Base-by-base conservation (phyloP, 2,113 vertebrate species). In the Sphyrna mokarran region DNA sequence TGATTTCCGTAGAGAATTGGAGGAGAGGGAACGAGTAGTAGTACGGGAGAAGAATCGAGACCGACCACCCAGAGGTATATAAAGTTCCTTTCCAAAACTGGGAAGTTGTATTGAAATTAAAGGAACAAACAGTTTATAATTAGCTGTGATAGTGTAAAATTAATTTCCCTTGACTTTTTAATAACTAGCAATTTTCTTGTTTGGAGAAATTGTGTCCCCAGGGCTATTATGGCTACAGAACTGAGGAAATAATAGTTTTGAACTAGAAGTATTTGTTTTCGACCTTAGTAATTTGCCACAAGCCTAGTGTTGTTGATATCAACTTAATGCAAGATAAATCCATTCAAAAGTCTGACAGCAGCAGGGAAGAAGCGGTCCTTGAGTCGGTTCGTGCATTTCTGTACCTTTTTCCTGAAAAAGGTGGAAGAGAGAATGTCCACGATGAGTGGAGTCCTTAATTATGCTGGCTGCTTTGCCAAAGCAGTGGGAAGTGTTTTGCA, bases 1-100 rank as follows among this genome's bases (percentile, higher is more conserved):
- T 90, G 99, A 99, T 96, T 99, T 99, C 97, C 98, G 99, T 89
- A 98, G 99, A 96, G 99, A 99, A 97, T 97, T 99, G 96, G 99
- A 99, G 97, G 99, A 99, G 97, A 98, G 98, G 96, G 99, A 99
- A 93, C 96, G 99, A 40, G 98, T 98, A 0, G 98, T 96, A 61
- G 98, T 97, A 1, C 98, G 98, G 96, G 98, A 99, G 0, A 99
- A 99, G 97, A 98, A 97, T 58, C 98, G 99, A 97, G 99, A 99
- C 96, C 98, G 99, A 95, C 98, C 98, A 96, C 97, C 97, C 10
- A 98, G 99, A 98, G 99, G 99, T 99, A 91, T 95, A 96, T 23
- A 87, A 23, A n/a, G 5, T 66, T 66, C 29, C 33, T 80, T 66
- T 80, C 23, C 22, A 18, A n/a, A 63, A 70, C 18, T 54, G 40